A percentile compares a stretch with the other conserved stretches of the same genome.
phyloP scores from a whole-genome alignment of 1,140 invertebrate species.

The Hestina assimilis region DNA sequence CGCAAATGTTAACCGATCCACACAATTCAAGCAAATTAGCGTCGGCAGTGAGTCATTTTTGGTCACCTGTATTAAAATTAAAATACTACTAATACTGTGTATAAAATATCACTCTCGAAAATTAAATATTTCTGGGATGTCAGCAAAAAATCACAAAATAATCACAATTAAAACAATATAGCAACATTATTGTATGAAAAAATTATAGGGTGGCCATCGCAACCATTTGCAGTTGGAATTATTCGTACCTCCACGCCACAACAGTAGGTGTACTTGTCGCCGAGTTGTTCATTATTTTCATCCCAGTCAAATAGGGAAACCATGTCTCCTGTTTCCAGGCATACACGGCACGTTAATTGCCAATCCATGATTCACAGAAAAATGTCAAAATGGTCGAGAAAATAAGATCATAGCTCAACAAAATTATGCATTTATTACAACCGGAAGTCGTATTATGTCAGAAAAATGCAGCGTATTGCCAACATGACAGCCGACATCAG shows the following conservation, averaged over 20 bases:
- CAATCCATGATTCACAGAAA: conserved; percentile 72
- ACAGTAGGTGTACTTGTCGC: conserved; percentile 79
- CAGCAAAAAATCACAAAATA: conserved; percentile 65
- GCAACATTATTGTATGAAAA: conserved; percentile 74
- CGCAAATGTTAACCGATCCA: conserved; percentile 73
- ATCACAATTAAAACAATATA: conserved; percentile 66
- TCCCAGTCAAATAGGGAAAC: conserved; percentile 79
- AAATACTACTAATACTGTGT: conserved; percentile 29
- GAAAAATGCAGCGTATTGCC: conserved; percentile 17
- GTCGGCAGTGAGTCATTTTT: conserved; percentile 73
- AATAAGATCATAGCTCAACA: conserved; percentile 26
- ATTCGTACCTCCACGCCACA: conserved; percentile 76
- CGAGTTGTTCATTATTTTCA: conserved; percentile 78
- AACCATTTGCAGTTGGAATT: conserved; percentile 76
- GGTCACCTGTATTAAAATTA: conserved; percentile 55
- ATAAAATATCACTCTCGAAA: conserved; percentile 24
- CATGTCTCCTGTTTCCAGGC: conserved; percentile 77
- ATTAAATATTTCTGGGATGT: conserved; percentile 57
- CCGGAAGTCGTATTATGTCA: conserved; percentile 35
- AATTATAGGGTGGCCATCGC: conserved; percentile 76
- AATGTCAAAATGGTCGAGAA: not conserved
- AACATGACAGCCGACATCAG: conserved; percentile 29
- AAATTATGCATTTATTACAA: conserved; percentile 33
- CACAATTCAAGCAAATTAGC: conserved; percentile 73
- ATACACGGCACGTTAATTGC: conserved; percentile 79